Evolutionary conservation across 2,113 vertebrate genomes (phyloP), one percentile per base, ranked within the genome.

Genomic region (Aramus guarauna): DNA sequence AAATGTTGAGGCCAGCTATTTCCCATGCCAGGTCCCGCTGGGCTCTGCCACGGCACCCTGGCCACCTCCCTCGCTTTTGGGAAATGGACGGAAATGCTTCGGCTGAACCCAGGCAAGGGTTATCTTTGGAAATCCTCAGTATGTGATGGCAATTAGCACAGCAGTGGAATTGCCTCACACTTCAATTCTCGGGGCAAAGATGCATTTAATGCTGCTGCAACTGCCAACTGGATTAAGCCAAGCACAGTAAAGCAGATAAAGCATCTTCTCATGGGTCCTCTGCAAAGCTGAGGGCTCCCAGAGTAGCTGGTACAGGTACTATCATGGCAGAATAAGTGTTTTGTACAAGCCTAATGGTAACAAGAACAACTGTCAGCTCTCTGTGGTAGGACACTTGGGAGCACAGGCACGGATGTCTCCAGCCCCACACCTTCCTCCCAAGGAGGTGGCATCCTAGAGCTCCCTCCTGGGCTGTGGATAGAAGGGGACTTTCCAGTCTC

Each of bases 171-270:
- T 86, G 50, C 20, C 50, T 86, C 2, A 1, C 30, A 56, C 36
- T 64, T 84, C 66, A 74, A 0, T 52, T 92, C 72, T 85, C 39
- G 37, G 43, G 50, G 48, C 55, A 91, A 82, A 66, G 60, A 77
- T 18, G 6, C 9, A 53, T 68, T 89, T 83, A 71, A 86, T 20
- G 12, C 37, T 39, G 21, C 24, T 78, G 72, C 85, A 55, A 50
- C 69, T 78, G 82, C 60, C 79, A 41, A 73, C 23, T 75, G 92
- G 72, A 85, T 94, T 97, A 80, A 95, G 82, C 53, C 85, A 77
- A 74, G 75, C 47, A 48, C 37, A 41, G 72, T 69, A 80, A 95
- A 90, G 81, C 47, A 89, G 22, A 95, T 26, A 50, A 73, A 92
- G 63, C 71, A 32, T 81, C 93, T 75, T 83, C 55, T 43, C 19